Conservation (phyloP, 2,888 invertebrate genomes). For the Didymodactylos carnosus region DNA sequence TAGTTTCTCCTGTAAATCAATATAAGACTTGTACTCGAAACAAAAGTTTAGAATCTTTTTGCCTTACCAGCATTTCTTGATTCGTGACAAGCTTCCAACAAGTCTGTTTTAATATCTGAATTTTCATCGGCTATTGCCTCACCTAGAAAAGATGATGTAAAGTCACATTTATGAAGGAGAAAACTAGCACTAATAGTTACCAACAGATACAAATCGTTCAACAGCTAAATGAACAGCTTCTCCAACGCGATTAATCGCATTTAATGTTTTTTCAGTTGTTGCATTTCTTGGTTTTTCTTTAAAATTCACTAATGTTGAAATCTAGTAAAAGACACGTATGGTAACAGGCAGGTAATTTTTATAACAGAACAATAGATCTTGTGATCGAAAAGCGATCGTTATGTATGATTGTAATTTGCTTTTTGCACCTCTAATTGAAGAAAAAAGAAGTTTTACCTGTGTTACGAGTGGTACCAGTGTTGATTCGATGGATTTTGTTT, state of each 20-base stretch:
- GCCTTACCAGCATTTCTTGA: conserved; percentile 71
- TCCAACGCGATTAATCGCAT: conserved; percentile 69
- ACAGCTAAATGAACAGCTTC: conserved; percentile 89
- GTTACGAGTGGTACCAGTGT: conserved; percentile 76
- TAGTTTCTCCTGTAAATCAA: conserved; percentile 52
- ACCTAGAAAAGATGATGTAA: too few species aligned
- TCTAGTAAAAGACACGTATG: too few species aligned
- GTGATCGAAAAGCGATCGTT: too few species aligned
- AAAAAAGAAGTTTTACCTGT: too few species aligned
- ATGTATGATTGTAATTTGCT: too few species aligned
- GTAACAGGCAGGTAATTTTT: too few species aligned
- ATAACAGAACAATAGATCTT: too few species aligned
- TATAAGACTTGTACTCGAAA: too few species aligned
- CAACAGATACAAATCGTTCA: conserved; percentile 88
- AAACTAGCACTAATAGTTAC: too few species aligned
- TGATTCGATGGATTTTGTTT: conserved; percentile 78
- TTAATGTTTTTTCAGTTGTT: conserved; percentile 47
- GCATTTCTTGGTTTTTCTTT: conserved; percentile 38
- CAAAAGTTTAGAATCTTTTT: neutral
- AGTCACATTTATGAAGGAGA: too few species aligned
- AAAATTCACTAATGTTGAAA: conserved; percentile 72
- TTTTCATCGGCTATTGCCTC: conserved; percentile 96
- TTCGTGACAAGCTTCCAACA: conserved; percentile 94
- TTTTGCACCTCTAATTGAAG: too few species aligned
- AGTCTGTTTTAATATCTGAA: conserved; percentile 80